Base-by-base conservation (phyloP, 1,140 invertebrate genomes). In the Pseudomyrmex flavicornis region DNA sequence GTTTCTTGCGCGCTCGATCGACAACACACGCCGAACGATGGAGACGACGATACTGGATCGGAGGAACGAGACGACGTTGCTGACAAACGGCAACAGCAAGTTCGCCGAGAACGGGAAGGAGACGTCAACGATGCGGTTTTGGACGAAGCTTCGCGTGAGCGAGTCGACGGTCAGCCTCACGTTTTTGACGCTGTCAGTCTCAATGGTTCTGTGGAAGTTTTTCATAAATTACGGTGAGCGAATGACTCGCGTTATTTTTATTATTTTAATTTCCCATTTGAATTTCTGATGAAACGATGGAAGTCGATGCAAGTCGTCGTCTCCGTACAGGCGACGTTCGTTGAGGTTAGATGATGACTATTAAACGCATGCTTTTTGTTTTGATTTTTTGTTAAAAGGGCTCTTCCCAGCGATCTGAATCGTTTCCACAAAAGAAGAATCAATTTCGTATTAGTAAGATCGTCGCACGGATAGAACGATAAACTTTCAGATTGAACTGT, bases 221-320 rank as follows among this genome's bases (percentile, higher is more conserved):
- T 89, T 84, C 52, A 17, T 88, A 0, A 91, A 91, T 84, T 89
- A 92, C 52, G 91, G 92, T 93, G 75, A 91, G 90, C 54, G 0
- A 61, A 20, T 52, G 13, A 52, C 50, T 52, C 50, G 3, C 35
- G 35, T 35, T 35, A 35, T 5, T 35, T 35, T 7, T 7, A 35
- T 35, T 7, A 35, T 35, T 35, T 35, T 35, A 7, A 35, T 35
- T 35, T 35, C 5, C 5, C 35, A 35, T 35, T 35, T 35, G 35
- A 35, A 35, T 35, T 35, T 35, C 35, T 35, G 35, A 17, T 1
- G 13, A 48, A 35, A 61, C 46, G 13, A 20, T 20, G 56, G 17
- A 17, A 17, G 56, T 46, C 54, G 72, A 22, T 46, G 52, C 70
- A 12, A 62, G 17, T 48, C 44, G 70, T 61, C 61, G 12, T 22